Conservation (phyloP, 1,140 invertebrate species). For the Zaprionus gabonicus region DNA sequence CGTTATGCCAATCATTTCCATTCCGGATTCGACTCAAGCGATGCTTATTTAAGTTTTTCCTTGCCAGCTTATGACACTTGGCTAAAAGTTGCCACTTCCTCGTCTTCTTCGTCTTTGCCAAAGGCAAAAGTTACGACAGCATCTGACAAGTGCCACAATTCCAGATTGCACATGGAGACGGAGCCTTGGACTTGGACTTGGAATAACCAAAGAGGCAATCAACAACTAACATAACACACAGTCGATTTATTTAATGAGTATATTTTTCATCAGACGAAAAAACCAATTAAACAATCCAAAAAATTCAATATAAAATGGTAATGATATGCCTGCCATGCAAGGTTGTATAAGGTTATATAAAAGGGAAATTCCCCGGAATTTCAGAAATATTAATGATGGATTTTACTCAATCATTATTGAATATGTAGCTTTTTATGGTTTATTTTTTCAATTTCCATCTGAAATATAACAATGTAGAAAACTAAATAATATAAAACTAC, state of each 20-base stretch:
- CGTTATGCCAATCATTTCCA: conserved; percentile 58
- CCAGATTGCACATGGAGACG: neutral
- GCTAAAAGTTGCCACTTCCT: neutral
- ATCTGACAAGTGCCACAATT: neutral
- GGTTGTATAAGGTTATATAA: too few relatives aligned
- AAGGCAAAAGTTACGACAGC: neutral
- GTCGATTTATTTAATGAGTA: neutral
- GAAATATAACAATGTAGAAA: too few relatives aligned
- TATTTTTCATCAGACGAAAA: neutral
- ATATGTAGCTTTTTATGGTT: too few relatives aligned
- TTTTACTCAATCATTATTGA: too few relatives aligned
- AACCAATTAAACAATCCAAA: neutral
- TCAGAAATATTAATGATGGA: too few relatives aligned
- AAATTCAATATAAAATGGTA: neutral
- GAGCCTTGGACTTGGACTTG: neutral
- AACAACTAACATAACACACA: neutral
- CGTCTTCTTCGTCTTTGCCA: neutral
- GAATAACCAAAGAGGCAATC: neutral
- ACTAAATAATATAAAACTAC: neutral
- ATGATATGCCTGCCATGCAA: too few relatives aligned
- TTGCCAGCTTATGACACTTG: conserved; percentile 27
- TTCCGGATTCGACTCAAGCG: conserved; percentile 23
- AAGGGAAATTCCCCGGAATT: too few relatives aligned
- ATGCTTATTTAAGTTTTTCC: conserved; percentile 24
- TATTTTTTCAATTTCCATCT: too few relatives aligned